Evolutionary conservation across 2,888 invertebrate genomes (phyloP), one percentile per base, ranked within the genome.

Genomic region (Drosophila kambysellisi): DNA sequence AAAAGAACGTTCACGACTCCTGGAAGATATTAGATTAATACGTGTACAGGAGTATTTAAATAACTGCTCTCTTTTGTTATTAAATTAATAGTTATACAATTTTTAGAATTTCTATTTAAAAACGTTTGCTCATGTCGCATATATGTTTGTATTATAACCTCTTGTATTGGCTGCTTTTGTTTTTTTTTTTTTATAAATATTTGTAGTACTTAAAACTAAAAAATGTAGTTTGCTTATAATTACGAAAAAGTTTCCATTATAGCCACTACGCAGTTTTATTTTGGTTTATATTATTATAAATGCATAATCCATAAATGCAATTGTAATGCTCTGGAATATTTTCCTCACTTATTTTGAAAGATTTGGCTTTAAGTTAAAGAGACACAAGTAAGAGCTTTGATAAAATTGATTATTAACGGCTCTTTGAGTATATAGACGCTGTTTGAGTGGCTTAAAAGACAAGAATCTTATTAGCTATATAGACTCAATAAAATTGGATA

Each of bases 231-330:
- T 57, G 59, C 81, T 84, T 82, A 84, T 48, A 74, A 67, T 76
- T 81, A 75, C 66, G 73, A 79, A 82, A 70, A 82, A 70, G 33
- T 78, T 82, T 68, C 53, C 83, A 79, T 84, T 77, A 75, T 74
- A 74, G 63, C 62, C 54, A 62, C 61, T 70, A 77, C 61, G 67
- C 68, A 65, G 65, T 70, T 77, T 61, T 64, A 32, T 53, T 74
- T 59, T 37, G 43, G 32, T 70, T 68, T 73, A 17, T 56, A 33
- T 57, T 48, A 66, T 79, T 68, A 75, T 83, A 84, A 84, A 84
- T 84, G 88, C 88, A 79, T 63, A 78, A 68, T 71, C 63, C 68
- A 48, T 88, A 84, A 84, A 84, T 84, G 88, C 84, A 70, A 70
- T 70, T 52, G 58, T 52, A 56, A 71, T 83, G 59, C 63, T 52